These are phyloP conservation scores for Xerus rutilus DNA, from an alignment of 2,797 vertebrate species.

Conservation along the genomic window DNA sequence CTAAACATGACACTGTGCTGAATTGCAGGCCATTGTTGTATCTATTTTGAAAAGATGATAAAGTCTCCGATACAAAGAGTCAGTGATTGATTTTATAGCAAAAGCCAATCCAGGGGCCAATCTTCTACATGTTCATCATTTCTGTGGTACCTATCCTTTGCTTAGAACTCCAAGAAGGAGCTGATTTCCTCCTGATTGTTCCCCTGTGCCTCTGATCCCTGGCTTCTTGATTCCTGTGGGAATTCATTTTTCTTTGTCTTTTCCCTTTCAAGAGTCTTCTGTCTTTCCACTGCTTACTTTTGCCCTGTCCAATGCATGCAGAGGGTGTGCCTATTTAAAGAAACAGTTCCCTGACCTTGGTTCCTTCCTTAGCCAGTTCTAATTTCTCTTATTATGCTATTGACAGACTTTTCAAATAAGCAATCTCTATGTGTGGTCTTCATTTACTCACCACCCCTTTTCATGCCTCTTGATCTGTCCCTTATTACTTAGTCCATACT, in stretches of 20 bases:
- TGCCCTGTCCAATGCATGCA: not conserved
- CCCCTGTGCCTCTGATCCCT: not conserved
- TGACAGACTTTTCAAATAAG: not conserved
- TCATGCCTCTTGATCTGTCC: not conserved
- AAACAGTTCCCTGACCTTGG: not conserved
- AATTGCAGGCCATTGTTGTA: not conserved
- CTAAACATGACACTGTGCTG: not conserved
- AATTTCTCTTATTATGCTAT: not conserved
- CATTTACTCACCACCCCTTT: not conserved
- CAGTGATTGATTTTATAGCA: not conserved
- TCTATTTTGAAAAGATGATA: not conserved
- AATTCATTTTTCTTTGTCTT: not conserved
- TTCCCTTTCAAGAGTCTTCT: not conserved
- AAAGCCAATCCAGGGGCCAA: not conserved
- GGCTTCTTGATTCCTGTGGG: not conserved
- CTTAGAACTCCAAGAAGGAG: not conserved
- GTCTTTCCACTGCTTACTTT: not conserved
- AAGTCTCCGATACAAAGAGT: not conserved
- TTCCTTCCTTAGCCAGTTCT: not conserved
- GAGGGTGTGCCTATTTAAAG: not conserved
- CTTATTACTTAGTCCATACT: not conserved
- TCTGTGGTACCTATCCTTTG: not conserved
- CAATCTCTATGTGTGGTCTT: not conserved
- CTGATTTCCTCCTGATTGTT: rapidly evolving
- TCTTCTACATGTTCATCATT: not conserved